These are phyloP conservation scores for Engraulis encrasicolus DNA, from an alignment of 2,113 vertebrate genomes.

Conservation along the genomic window DNA sequence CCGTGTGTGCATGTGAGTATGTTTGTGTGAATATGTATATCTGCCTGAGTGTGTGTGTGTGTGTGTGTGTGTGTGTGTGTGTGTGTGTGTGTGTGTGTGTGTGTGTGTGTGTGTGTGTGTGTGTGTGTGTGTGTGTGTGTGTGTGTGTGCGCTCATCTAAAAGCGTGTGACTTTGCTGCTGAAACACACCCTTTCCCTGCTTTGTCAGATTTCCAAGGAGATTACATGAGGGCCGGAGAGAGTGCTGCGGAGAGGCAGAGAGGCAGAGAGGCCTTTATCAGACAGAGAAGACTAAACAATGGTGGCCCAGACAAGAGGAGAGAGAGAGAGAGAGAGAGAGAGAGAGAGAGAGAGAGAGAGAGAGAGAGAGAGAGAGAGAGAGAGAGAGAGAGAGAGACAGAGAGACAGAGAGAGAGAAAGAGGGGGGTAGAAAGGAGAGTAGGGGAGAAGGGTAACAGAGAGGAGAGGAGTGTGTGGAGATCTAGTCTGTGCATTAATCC, in stretches of 20 bases:
- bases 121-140: neutral
- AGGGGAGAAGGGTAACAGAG: neutral
- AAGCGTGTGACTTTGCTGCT: conserved; percentile 30
- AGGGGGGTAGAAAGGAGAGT: neutral
- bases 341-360: neutral
- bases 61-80: conserved; percentile 23
- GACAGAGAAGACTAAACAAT: conserved; percentile 19
- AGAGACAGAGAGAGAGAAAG: neutral
- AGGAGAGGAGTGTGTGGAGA: neutral
- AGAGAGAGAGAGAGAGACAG: neutral
- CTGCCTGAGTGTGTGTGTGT: neutral
- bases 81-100: conserved; percentile 32
- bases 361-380: neutral
- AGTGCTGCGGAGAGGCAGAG: conserved; percentile 8
- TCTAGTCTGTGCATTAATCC: too few species aligned
- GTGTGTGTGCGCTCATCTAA: neutral
- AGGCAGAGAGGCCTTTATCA: conserved; percentile 36
- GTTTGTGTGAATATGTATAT: conserved; percentile 30
- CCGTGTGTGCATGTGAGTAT: conserved; percentile 17
- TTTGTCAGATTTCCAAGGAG: conserved; percentile 55
- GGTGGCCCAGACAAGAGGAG: neutral
- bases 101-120: conserved; percentile 20
- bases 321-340: neutral
- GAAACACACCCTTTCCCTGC: conserved; percentile 57
- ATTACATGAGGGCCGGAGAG: conserved; percentile 43